Percentiles rank a stretch among this genome's conserved stretches.
Conservation (phyloP, 30 jellyfish, hydroid and myxozoan genomes). For the Turritopsis dohrnii region DNA sequence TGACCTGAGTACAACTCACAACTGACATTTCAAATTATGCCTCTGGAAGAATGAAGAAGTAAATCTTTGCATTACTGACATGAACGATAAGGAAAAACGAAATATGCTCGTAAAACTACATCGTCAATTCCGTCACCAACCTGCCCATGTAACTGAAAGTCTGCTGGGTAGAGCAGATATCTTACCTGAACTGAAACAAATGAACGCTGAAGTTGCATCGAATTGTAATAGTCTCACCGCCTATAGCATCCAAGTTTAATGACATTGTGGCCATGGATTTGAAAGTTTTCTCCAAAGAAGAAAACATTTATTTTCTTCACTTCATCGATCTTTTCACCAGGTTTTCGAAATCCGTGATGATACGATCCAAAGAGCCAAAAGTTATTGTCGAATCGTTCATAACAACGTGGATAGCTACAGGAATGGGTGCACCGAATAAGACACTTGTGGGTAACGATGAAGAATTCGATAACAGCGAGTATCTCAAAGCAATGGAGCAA, state of each 20-base stretch:
- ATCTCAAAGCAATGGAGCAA: constrained; percentile 29
- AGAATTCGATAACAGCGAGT: constrained; percentile 18
- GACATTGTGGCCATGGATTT: neutral
- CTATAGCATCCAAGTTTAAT: constrained; percentile 1
- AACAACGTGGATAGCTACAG: constrained; percentile 26
- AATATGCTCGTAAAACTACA: neutral
- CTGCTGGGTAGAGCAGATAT: neutral
- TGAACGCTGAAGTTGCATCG: neutral
- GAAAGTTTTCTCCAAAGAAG: neutral
- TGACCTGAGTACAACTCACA: too few species aligned
- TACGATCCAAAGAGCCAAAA: too few species aligned
- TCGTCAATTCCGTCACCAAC: neutral
- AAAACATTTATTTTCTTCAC: too few species aligned
- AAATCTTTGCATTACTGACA: neutral
- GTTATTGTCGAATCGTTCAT: too few species aligned
- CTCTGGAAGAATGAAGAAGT: constrained; percentile 3
- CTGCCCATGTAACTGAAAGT: constrained; percentile 2
- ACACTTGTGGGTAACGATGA: constrained; percentile 18
- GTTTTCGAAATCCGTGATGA: too few species aligned
- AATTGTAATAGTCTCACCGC: neutral
- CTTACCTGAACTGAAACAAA: too few species aligned
- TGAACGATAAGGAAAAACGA: too few species aligned
- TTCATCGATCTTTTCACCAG: too few species aligned
- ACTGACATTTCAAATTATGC: neutral
- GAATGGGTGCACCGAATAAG: constrained; percentile 24